Conservation (phyloP, 2,113 vertebrate species). For the Heliornis fulica region DNA sequence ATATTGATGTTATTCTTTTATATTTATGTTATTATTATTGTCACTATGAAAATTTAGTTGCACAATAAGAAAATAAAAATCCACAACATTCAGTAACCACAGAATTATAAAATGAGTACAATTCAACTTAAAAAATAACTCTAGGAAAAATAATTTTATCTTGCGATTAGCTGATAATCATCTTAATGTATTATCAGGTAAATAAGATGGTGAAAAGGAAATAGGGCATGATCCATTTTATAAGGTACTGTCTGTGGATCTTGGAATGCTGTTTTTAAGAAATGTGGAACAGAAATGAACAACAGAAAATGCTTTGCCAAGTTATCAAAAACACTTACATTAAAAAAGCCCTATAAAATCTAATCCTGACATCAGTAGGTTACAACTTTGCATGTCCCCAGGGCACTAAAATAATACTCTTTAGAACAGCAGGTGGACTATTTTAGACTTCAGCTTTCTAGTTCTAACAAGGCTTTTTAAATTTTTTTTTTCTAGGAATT, state of each 20-base stretch:
- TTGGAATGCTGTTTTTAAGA: conserved; percentile 24
- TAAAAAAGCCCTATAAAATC: conserved; percentile 73
- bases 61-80: neutral
- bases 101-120: conserved; percentile 22
- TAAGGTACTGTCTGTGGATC: neutral
- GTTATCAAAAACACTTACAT: conserved; percentile 69
- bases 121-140: conserved; percentile 28
- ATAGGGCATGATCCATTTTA: neutral
- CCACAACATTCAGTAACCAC: neutral
- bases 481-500: conserved; percentile 73
- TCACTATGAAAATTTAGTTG: neutral
- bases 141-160: conserved; percentile 1
- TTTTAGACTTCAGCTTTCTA: conserved; percentile 80
- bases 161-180: neutral
- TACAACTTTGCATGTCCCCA: conserved; percentile 80
- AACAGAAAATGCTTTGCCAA: conserved; percentile 66
- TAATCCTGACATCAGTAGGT: conserved; percentile 79
- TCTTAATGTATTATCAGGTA: conserved; percentile 6
- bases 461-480: conserved; percentile 78
- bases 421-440: conserved; percentile 81
- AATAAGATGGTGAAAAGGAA: conserved; percentile 1
- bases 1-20: neutral
- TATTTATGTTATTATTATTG: neutral
- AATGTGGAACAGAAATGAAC: conserved; percentile 32
- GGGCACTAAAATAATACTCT: conserved; percentile 85